These are phyloP conservation scores for Drosophila rellima DNA, from an alignment of 2,888 invertebrate genomes.

Conservation along the genomic window DNA sequence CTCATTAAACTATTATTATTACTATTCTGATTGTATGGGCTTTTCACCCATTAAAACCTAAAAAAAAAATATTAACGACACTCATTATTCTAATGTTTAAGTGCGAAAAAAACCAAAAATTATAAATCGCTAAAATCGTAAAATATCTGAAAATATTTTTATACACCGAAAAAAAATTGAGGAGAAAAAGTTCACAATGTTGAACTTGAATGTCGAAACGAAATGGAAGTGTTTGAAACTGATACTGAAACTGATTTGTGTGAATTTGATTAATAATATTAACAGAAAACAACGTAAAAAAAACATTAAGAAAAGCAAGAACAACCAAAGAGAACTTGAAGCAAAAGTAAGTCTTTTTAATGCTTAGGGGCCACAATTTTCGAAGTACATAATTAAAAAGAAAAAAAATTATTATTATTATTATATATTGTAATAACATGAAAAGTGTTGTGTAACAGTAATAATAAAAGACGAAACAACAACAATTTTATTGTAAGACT, in stretches of 20 bases:
- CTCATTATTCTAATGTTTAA: slow-evolving; percentile 79
- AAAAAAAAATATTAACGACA: slow-evolving; percentile 36
- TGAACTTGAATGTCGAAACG: slow-evolving; percentile 19
- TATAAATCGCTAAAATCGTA: slow-evolving; percentile 30
- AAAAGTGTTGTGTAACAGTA: slow-evolving; percentile 81
- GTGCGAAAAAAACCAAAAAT: slow-evolving; percentile 32
- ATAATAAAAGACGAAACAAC: slow-evolving; percentile 62
- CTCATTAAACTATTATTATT: slow-evolving; percentile 78
- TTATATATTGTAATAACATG: slow-evolving; percentile 80
- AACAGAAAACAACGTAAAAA: slow-evolving; percentile 15
- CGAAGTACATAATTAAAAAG: slow-evolving; percentile 77
- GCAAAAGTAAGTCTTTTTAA: slow-evolving; percentile 82
- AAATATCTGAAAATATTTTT: slow-evolving; percentile 76
- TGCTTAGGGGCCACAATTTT: slow-evolving; percentile 85
- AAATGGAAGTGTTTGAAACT: slow-evolving; percentile 38
- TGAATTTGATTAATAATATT: slow-evolving; percentile 64
- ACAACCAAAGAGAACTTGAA: slow-evolving; percentile 63
- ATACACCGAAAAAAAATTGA: slow-evolving; percentile 57
- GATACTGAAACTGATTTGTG: slow-evolving; percentile 46
- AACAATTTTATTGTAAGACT: slow-evolving; percentile 78
- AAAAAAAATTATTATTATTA: slow-evolving; percentile 58
- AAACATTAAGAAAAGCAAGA: slow-evolving; percentile 47
- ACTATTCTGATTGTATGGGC: slow-evolving; percentile 67
- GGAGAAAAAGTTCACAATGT: slow-evolving; percentile 20
- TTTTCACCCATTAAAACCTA: slow-evolving; percentile 30